phyloP scores from a whole-genome alignment of 2,113 vertebrate genomes.

The Cnemophilus loriae region DNA sequence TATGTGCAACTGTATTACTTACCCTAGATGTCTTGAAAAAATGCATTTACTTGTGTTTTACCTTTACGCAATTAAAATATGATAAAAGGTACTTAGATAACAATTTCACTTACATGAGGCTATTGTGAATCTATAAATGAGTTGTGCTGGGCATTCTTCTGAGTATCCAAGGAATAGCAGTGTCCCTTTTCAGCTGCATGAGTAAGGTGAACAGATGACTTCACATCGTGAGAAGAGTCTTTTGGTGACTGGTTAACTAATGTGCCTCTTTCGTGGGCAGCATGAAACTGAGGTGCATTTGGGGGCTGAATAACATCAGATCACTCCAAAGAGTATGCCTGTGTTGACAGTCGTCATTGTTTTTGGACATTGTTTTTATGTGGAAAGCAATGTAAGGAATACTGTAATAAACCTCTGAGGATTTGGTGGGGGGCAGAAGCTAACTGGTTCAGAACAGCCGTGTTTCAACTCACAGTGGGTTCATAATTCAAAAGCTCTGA shows the following conservation, averaged over 20 bases:
- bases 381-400: neutral
- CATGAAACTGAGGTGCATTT: neutral
- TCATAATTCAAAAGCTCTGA: neutral
- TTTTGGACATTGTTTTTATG: neutral
- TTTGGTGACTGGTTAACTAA: neutral
- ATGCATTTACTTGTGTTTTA: neutral
- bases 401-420: neutral
- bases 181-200: neutral
- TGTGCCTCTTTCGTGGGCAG: neutral
- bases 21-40: neutral
- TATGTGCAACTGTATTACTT: neutral
- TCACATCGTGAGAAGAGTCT: neutral
- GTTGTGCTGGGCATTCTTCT: neutral
- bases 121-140: neutral
- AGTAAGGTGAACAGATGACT: neutral
- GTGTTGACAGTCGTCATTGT: neutral
- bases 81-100: neutral
- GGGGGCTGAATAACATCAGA: fast-evolving
- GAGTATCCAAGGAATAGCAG: neutral
- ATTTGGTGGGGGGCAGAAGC: neutral
- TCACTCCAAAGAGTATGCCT: neutral
- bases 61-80: neutral
- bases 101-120: neutral
- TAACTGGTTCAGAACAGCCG: neutral
- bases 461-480: neutral